Conservation (phyloP, 2,888 invertebrate species). For the Gymnosoma rotundatum region DNA sequence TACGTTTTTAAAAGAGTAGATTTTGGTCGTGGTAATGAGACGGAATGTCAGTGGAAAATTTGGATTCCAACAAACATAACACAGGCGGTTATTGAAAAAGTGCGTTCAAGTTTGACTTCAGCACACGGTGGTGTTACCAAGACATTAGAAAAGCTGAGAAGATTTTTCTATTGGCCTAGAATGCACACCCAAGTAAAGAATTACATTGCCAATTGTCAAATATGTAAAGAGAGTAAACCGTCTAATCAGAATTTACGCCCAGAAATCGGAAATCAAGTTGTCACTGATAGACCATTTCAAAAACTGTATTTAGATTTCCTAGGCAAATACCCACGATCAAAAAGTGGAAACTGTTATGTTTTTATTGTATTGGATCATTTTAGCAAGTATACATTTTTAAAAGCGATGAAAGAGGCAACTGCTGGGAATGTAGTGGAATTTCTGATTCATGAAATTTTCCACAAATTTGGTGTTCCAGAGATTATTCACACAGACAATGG, state of each 20-base stretch:
- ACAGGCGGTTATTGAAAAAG: not conserved
- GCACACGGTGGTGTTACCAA: too few relatives aligned
- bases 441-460: not conserved
- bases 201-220: conserved; percentile 3
- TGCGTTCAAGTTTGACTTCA: too few relatives aligned
- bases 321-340: not conserved
- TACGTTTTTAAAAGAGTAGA: not conserved
- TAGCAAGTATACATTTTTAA: not conserved
- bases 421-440: not conserved
- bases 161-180: too few relatives aligned
- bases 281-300: not conserved
- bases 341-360: not conserved
- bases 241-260: not conserved
- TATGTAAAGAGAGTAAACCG: conserved; percentile 13
- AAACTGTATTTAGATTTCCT: not conserved
- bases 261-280: conserved; percentile 9
- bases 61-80: not conserved
- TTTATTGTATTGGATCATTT: not conserved
- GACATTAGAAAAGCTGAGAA: too few relatives aligned
- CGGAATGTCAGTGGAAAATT: not conserved
- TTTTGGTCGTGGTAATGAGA: not conserved
- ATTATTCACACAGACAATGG: not conserved
- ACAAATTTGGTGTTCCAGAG: not conserved
- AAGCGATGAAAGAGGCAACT: not conserved
- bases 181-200: conserved; percentile 18